phyloP scores from a whole-genome alignment of 2,888 invertebrate species.

The Alloplasta piceator region DNA sequence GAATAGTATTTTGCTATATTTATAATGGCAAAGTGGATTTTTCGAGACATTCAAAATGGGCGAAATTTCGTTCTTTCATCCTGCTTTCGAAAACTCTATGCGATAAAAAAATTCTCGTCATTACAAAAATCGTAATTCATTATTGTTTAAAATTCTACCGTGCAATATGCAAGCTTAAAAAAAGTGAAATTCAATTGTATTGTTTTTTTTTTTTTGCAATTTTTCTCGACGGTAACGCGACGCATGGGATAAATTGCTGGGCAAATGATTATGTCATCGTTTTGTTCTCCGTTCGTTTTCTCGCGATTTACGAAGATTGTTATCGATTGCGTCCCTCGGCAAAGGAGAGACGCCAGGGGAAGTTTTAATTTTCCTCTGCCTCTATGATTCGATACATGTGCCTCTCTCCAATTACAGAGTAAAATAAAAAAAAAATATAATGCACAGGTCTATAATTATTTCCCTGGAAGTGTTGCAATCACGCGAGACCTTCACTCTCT shows the following conservation, averaged over 20 bases:
- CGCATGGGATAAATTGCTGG: conserved; percentile 13
- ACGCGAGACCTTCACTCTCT: conserved; percentile 40
- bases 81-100: too few relatives aligned
- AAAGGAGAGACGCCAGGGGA: background rate
- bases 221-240: background rate
- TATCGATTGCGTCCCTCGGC: conserved; percentile 24
- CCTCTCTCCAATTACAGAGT: conserved; percentile 31
- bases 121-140: too few relatives aligned
- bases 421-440: conserved; percentile 27
- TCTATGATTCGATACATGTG: conserved; percentile 28
- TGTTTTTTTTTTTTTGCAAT: conserved; percentile 1
- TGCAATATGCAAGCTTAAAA: too few relatives aligned
- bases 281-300: conserved; percentile 46
- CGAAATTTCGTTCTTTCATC: too few relatives aligned
- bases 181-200: conserved; percentile 1
- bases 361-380: conserved; percentile 32
- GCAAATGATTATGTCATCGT: conserved; percentile 51
- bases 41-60: too few relatives aligned
- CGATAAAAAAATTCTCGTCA: too few relatives aligned
- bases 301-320: conserved; percentile 54
- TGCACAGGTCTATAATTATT: conserved; percentile 56
- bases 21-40: too few relatives aligned
- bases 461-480: conserved; percentile 56
- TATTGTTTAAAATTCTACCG: too few relatives aligned
- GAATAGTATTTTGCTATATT: too few relatives aligned